Evolutionary conservation across 2,888 invertebrate species (phyloP).

Genomic region (Rosalia funebris): DNA sequence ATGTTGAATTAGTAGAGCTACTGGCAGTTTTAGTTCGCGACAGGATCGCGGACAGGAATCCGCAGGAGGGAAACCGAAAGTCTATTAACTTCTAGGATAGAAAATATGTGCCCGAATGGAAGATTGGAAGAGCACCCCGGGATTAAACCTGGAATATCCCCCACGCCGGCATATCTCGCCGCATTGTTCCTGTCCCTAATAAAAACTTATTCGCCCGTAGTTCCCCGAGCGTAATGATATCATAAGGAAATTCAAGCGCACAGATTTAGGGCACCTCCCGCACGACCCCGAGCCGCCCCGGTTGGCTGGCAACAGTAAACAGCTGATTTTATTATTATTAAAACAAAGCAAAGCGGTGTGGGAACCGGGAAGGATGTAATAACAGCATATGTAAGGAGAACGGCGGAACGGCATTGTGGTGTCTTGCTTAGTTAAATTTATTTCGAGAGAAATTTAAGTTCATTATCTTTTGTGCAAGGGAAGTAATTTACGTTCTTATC

Average conservation of each 20-base stretch:
- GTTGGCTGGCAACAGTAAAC: conserved; percentile 25
- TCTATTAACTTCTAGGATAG: too few species aligned
- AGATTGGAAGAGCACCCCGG: too few species aligned
- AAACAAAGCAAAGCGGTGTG: conserved; percentile 20
- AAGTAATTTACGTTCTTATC: conserved; percentile 23
- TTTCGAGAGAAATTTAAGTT: conserved; percentile 26
- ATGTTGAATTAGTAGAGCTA: too few species aligned
- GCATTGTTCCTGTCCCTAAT: not conserved
- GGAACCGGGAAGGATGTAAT: conserved; percentile 20
- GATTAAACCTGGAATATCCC: too few species aligned
- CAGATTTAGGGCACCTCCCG: conserved; percentile 1
- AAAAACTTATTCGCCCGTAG: not conserved
- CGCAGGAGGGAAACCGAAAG: too few species aligned
- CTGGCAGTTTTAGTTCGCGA: too few species aligned
- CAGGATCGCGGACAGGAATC: too few species aligned
- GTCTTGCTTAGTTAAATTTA: conserved; percentile 25
- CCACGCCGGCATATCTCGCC: not conserved
- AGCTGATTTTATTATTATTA: conserved; percentile 32
- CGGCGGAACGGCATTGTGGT: conserved; percentile 24
- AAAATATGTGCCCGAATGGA: too few species aligned
- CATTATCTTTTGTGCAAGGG: conserved; percentile 24
- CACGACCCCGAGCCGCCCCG: not conserved
- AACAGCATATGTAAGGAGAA: conserved; percentile 30
- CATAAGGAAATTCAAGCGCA: not conserved
- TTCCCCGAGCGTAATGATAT: not conserved